Percentiles rank a stretch among this genome's conserved stretches.
Conservation (phyloP, 2,113 vertebrate species). For the Channa argus region DNA sequence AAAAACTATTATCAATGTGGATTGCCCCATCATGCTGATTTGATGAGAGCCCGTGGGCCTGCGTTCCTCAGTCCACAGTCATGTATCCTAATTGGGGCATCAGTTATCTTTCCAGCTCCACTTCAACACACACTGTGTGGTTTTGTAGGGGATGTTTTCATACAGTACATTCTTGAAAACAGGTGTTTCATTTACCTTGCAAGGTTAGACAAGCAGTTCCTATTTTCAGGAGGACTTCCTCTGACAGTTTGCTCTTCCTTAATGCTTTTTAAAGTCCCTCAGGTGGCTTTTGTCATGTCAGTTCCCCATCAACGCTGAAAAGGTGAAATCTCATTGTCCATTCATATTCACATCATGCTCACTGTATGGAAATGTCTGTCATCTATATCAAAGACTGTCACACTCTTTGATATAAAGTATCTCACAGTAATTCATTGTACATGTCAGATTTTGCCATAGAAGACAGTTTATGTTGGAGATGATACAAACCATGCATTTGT, state of each 20-base stretch:
- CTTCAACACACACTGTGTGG: constrained; percentile 2
- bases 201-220: constrained; percentile 6
- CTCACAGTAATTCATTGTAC: constrained; percentile 20
- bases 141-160: constrained; percentile 24
- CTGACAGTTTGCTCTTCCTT: constrained; percentile 40
- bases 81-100: constrained; percentile 39
- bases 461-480: constrained; percentile 31
- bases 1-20: constrained; percentile 31
- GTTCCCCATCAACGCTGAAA: constrained; percentile 45
- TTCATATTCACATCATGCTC: constrained; percentile 65
- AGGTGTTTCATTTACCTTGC: constrained; percentile 14
- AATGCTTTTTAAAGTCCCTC: constrained; percentile 40
- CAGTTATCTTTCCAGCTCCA: constrained; percentile 47
- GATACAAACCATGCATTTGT: constrained; percentile 27
- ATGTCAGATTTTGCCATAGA: constrained; percentile 17
- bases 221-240: constrained; percentile 40
- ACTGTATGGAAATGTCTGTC: constrained; percentile 54
- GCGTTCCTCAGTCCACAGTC: constrained; percentile 15
- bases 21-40: constrained; percentile 38
- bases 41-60: constrained; percentile 38
- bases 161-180: constrained; percentile 1
- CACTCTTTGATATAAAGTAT: constrained; percentile 60
- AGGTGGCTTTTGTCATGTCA: constrained; percentile 52
- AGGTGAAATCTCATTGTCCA: constrained; percentile 64
- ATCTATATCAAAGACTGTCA: constrained; percentile 62